Conservation (phyloP, 2,888 invertebrate species). For the Acrobasis consociella region DNA sequence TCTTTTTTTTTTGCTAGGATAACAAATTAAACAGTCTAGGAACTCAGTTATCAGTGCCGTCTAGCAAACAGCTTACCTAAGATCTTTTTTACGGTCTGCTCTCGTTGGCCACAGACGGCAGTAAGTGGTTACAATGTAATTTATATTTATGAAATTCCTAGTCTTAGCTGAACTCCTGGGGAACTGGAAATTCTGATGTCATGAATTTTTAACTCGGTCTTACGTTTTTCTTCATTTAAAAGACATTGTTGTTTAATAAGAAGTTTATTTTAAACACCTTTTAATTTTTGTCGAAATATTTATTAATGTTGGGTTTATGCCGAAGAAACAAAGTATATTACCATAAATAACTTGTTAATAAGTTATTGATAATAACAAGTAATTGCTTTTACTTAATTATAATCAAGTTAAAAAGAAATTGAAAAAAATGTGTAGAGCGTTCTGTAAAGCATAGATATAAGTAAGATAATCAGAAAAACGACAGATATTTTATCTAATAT, state of each 20-base stretch:
- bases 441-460: too few relatives aligned
- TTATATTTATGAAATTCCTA: conserved; percentile 19
- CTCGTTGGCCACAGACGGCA: conserved; percentile 12
- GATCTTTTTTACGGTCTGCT: conserved; percentile 16
- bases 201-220: conserved; percentile 13
- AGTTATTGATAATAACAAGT: too few relatives aligned
- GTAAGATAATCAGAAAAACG: too few relatives aligned
- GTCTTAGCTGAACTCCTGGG: conserved; percentile 1
- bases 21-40: conserved; percentile 4
- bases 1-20: background rate
- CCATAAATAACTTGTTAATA: too few relatives aligned
- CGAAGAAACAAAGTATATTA: too few relatives aligned
- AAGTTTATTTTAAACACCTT: too few relatives aligned
- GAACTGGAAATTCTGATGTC: conserved; percentile 7
- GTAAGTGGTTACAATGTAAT: conserved; percentile 19
- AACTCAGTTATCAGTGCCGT: background rate
- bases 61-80: conserved; percentile 12
- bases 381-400: too few relatives aligned
- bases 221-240: background rate
- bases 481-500: too few relatives aligned
- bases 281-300: background rate
- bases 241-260: too few relatives aligned
- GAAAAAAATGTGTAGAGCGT: too few relatives aligned
- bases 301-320: too few relatives aligned
- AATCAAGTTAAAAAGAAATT: too few relatives aligned